These are phyloP conservation scores for Tetragnatha versicolor DNA, from an alignment of 1,140 invertebrate species.

Conservation along the genomic window DNA sequence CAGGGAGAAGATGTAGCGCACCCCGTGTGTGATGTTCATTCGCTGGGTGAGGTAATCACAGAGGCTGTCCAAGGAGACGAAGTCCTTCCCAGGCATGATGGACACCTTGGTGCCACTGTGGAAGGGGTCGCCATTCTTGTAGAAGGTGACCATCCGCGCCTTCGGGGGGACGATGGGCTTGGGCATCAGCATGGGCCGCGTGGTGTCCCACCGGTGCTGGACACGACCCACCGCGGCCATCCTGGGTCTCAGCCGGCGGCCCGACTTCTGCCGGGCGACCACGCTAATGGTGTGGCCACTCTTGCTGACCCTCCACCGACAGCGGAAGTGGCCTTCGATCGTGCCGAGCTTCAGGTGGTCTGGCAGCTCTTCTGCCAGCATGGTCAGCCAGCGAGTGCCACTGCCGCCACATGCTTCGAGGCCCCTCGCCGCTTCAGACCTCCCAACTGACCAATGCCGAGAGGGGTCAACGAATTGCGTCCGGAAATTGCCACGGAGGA, in stretches of 20 bases:
- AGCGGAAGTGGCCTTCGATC: slow-evolving; percentile 48
- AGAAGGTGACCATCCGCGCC: slow-evolving; percentile 84
- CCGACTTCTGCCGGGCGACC: slow-evolving; percentile 35
- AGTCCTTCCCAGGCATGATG: slow-evolving; percentile 85
- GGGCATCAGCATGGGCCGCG: slow-evolving; percentile 35
- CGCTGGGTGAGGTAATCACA: slow-evolving; percentile 71
- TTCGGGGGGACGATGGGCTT: slow-evolving; percentile 62
- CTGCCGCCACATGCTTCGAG: slow-evolving; percentile 26
- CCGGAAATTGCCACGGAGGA: slow-evolving; percentile 2
- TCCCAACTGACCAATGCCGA: slow-evolving; percentile 23
- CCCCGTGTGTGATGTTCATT: slow-evolving; percentile 61
- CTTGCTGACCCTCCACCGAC: slow-evolving; percentile 50
- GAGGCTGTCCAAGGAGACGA: slow-evolving; percentile 84
- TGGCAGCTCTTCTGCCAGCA: slow-evolving; percentile 49
- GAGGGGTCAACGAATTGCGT: slow-evolving; percentile 48
- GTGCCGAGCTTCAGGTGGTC: slow-evolving; percentile 43
- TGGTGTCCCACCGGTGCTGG: slow-evolving; percentile 37
- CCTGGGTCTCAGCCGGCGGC: slow-evolving; percentile 14
- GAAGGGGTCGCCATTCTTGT: slow-evolving; percentile 91
- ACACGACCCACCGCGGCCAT: slow-evolving; percentile 44
- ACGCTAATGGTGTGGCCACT: slow-evolving; percentile 47
- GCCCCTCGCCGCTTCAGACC: neutral
- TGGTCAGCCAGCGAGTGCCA: slow-evolving; percentile 20
- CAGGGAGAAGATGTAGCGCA: slow-evolving; percentile 84
- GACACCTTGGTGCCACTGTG: slow-evolving; percentile 87